These are phyloP conservation scores for Tipula unca DNA, from an alignment of 2,888 invertebrate genomes.

Conservation along the genomic window DNA sequence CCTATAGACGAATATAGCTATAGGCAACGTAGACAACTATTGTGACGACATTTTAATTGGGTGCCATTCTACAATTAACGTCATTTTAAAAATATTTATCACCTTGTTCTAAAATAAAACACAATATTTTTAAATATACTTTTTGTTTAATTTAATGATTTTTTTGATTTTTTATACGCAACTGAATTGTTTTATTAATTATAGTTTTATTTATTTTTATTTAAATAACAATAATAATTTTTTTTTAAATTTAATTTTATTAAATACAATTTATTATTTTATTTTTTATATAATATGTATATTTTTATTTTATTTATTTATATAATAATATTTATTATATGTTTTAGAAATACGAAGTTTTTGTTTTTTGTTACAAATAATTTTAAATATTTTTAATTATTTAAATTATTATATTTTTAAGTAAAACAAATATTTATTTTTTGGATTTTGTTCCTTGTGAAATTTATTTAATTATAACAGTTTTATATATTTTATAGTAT, in stretches of 20 bases:
- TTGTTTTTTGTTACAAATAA: neutral
- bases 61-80: too few relatives aligned
- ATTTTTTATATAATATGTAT: neutral
- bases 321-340: neutral
- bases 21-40: too few relatives aligned
- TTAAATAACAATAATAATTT: neutral
- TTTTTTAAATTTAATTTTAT: neutral
- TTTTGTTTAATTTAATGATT: constrained; percentile 14
- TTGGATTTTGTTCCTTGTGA: neutral
- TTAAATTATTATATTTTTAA: neutral
- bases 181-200: neutral
- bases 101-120: neutral
- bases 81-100: too few relatives aligned
- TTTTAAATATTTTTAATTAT: neutral
- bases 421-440: neutral
- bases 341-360: neutral
- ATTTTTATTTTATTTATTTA: neutral
- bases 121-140: neutral
- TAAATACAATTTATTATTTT: neutral
- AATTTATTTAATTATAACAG: neutral
- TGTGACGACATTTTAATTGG: too few relatives aligned
- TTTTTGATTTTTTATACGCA: constrained; percentile 9
- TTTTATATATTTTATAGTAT: neutral
- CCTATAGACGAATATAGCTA: too few relatives aligned
- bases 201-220: neutral